phyloP scores from a whole-genome alignment of 2,888 invertebrate species.

The Dryadula phaetusa region DNA sequence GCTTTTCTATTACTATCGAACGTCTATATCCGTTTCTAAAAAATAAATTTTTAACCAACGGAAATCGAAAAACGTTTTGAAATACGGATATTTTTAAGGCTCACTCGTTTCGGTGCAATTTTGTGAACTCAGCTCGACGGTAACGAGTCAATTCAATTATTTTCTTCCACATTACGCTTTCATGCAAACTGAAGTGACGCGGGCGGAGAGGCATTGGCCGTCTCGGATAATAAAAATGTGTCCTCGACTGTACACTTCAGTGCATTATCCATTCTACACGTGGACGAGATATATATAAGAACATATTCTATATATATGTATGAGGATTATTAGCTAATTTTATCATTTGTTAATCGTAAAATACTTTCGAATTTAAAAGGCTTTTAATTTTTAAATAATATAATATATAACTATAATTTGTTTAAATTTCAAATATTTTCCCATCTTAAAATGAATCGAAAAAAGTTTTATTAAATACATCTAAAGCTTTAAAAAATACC shows the following conservation, averaged over 20 bases:
- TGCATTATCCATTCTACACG: constrained; percentile 28
- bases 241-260: constrained; percentile 33
- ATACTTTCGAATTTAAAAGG: no score
- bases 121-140: constrained; percentile 18
- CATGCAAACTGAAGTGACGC: constrained; percentile 32
- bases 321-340: neutral
- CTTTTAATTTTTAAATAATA: no score
- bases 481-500: neutral
- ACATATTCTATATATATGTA: neutral
- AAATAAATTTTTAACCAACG: no score
- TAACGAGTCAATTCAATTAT: constrained; percentile 37
- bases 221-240: constrained; percentile 37
- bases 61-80: neutral
- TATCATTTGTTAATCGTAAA: no score
- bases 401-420: no score
- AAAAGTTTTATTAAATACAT: neutral
- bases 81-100: neutral
- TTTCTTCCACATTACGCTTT: constrained; percentile 41
- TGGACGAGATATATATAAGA: constrained; percentile 14
- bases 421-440: no score
- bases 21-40: no score
- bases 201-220: constrained; percentile 25
- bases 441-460: no score
- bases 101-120: constrained; percentile 8
- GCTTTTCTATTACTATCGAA: no score